Evolutionary conservation across 2,888 invertebrate species (phyloP).

Genomic region (Adelognathus sp.): DNA sequence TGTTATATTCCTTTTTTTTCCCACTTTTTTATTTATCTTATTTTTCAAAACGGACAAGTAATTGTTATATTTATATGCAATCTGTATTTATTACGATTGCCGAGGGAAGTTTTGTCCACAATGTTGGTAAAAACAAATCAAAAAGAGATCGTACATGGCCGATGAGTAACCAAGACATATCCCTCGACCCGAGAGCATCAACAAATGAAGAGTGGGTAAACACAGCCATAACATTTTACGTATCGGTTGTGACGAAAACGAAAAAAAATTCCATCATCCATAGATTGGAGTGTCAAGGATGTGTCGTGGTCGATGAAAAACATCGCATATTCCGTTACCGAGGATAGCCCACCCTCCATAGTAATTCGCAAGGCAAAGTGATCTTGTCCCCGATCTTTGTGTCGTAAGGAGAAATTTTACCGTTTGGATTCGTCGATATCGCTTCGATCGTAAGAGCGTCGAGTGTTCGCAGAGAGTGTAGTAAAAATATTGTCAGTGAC

Average conservation of each 20-base stretch:
- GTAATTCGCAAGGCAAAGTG: not conserved
- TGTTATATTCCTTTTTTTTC: too few species aligned
- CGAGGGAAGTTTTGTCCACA: too few species aligned
- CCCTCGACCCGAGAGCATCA: too few species aligned
- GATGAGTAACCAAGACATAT: not conserved
- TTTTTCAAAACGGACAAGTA: too few species aligned
- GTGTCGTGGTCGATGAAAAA: not conserved
- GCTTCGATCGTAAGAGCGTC: not conserved
- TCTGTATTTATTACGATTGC: too few species aligned
- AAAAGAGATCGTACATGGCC: not conserved
- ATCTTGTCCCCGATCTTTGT: not conserved
- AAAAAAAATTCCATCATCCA: not conserved
- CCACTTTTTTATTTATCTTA: too few species aligned
- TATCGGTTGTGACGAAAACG: not conserved
- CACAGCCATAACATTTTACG: too few species aligned
- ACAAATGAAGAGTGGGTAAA: too few species aligned
- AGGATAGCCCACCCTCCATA: not conserved
- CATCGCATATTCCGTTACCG: not conserved
- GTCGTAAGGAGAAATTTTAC: not conserved
- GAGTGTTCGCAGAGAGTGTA: not conserved
- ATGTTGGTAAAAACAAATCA: not conserved
- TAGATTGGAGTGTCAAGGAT: slow-evolving; percentile 9
- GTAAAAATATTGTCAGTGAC: not conserved
- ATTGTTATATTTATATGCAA: too few species aligned
- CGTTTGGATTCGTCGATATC: not conserved